Conservation (phyloP, 2,113 vertebrate genomes). For the Poeciliopsis occidentalis region DNA sequence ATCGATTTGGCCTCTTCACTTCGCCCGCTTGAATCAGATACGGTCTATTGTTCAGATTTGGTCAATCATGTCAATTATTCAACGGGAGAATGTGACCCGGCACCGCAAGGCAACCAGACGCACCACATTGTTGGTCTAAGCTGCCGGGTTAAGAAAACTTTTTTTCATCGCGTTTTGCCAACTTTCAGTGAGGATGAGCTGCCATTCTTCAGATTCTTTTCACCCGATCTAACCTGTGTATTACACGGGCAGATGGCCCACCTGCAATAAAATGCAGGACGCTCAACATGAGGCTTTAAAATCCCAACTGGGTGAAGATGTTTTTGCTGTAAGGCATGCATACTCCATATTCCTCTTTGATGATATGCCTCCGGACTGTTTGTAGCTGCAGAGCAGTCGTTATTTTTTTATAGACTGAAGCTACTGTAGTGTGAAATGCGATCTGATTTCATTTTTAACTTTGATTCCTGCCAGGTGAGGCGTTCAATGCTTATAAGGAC, state of each 20-base stretch:
- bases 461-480: conserved; percentile 5
- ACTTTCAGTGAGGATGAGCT: not conserved
- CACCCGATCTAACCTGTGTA: not conserved
- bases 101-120: not conserved
- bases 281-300: conserved; percentile 11
- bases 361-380: conserved; percentile 2
- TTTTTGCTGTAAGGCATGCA: conserved; percentile 1
- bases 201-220: not conserved
- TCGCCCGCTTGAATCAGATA: not conserved
- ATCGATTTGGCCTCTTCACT: not conserved
- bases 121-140: not conserved
- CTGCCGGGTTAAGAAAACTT: not conserved
- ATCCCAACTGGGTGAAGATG: not conserved
- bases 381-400: conserved; percentile 12
- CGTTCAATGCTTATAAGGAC: not conserved
- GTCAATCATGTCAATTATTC: not conserved
- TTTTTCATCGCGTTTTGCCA: not conserved
- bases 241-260: conserved; percentile 11
- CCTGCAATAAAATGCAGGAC: not conserved
- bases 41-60: too few species aligned
- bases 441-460: conserved; percentile 17
- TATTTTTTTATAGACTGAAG: conserved; percentile 9
- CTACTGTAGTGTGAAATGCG: conserved; percentile 7
- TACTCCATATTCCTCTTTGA: not conserved
- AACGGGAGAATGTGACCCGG: not conserved